Evolutionary conservation across 2,113 vertebrate species (phyloP).

Genomic region (Porphyrio hochstetteri): DNA sequence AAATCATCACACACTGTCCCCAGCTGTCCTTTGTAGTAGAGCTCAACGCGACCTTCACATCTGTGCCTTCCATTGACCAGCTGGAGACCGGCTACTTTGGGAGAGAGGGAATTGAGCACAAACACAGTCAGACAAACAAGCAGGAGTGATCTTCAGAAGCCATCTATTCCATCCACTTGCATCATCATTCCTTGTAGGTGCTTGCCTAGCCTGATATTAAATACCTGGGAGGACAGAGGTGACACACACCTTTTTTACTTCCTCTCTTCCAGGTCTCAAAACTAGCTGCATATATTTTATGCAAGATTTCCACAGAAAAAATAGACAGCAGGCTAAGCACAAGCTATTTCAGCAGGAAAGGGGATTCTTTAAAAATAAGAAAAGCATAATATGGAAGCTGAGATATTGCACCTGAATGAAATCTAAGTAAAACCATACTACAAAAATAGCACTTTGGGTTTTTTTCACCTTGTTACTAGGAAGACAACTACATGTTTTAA

Average conservation of each 20-base stretch:
- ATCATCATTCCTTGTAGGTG: rapidly evolving
- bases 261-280: background rate
- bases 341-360: background rate
- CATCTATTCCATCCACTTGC: background rate
- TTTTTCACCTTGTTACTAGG: background rate
- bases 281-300: background rate
- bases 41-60: constrained; percentile 27
- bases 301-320: background rate
- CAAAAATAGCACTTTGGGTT: background rate
- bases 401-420: background rate
- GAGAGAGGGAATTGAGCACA: background rate
- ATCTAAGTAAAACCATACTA: background rate
- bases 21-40: background rate
- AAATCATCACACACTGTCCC: constrained; percentile 58
- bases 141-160: background rate
- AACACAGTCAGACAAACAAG: background rate
- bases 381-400: background rate
- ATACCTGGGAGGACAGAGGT: background rate
- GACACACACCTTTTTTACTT: background rate
- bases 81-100: background rate
- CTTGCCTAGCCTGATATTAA: background rate
- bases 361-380: background rate
- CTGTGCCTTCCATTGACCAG: constrained; percentile 28
- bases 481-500: background rate
- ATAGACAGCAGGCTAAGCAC: background rate